These are phyloP conservation scores for Aphelenchoides bicaudatus DNA, from an alignment of 2,888 invertebrate genomes.

Conservation along the genomic window DNA sequence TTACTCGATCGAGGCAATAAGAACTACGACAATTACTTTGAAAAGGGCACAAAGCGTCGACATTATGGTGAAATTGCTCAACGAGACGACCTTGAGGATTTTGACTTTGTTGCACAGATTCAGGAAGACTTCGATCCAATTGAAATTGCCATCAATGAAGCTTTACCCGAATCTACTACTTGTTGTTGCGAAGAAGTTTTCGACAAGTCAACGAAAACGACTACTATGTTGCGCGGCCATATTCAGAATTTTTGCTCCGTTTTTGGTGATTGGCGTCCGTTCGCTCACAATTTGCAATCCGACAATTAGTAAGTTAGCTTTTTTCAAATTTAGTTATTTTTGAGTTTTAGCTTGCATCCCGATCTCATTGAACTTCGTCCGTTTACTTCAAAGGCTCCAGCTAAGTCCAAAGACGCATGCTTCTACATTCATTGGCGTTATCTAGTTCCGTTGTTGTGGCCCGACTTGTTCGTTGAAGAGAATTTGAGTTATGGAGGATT, in stretches of 20 bases:
- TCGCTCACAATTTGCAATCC: too few relatives aligned
- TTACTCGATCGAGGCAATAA: conserved; percentile 2
- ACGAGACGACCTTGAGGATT: not conserved
- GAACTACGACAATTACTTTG: not conserved
- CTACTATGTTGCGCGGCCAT: too few relatives aligned
- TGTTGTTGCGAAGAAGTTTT: not conserved
- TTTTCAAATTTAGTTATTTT: too few relatives aligned
- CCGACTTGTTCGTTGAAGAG: not conserved
- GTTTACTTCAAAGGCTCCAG: too few relatives aligned
- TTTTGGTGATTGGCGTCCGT: too few relatives aligned
- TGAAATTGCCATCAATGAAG: not conserved
- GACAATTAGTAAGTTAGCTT: too few relatives aligned
- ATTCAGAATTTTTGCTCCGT: too few relatives aligned
- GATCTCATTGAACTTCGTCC: too few relatives aligned
- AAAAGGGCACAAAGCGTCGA: too few relatives aligned
- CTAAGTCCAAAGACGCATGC: not conserved
- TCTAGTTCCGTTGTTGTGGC: not conserved
- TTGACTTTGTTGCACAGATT: not conserved
- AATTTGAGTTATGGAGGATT: not conserved
- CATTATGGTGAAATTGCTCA: not conserved
- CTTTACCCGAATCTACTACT: not conserved
- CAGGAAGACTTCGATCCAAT: not conserved
- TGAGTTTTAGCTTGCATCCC: too few relatives aligned
- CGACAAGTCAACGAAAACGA: too few relatives aligned
- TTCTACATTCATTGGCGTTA: not conserved